Evolutionary conservation across 1,140 invertebrate species (phyloP).

Genomic region (Tetramorium alpestre): DNA sequence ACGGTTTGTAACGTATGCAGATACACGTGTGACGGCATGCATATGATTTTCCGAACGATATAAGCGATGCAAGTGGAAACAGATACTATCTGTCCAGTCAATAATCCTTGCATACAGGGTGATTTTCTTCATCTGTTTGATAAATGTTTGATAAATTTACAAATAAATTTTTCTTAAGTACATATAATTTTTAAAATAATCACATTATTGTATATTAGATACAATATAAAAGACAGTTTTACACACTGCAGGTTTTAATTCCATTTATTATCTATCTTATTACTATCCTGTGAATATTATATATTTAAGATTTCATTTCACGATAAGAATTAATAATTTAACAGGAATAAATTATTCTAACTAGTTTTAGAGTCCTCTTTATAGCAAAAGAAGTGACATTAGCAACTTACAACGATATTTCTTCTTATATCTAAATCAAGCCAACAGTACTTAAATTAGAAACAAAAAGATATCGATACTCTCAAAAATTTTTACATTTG

Average conservation of each 20-base stretch:
- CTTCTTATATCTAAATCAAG: neutral
- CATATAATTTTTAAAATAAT: neutral
- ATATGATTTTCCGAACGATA: slow-evolving; percentile 56
- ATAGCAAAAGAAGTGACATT: neutral
- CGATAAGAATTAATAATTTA: neutral
- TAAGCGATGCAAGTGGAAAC: slow-evolving; percentile 33
- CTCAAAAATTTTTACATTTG: neutral
- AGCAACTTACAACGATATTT: neutral
- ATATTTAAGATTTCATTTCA: neutral
- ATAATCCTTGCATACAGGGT: neutral
- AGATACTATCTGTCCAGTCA: neutral
- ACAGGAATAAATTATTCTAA: neutral
- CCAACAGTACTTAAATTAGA: neutral
- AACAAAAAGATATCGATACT: neutral
- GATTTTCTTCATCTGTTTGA: neutral
- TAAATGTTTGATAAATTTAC: neutral
- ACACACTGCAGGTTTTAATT: neutral
- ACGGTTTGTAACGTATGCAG: slow-evolving; percentile 46
- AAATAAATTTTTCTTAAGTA: neutral
- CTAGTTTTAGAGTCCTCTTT: neutral
- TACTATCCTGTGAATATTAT: neutral
- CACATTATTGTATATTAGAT: neutral
- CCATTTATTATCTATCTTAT: neutral
- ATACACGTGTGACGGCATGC: slow-evolving; percentile 47
- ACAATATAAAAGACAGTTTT: neutral